Percentiles rank a stretch among this genome's conserved stretches.
These are phyloP conservation scores for Cyprinus carpio DNA, from an alignment of 2,113 vertebrate genomes.

Conservation along the genomic window DNA sequence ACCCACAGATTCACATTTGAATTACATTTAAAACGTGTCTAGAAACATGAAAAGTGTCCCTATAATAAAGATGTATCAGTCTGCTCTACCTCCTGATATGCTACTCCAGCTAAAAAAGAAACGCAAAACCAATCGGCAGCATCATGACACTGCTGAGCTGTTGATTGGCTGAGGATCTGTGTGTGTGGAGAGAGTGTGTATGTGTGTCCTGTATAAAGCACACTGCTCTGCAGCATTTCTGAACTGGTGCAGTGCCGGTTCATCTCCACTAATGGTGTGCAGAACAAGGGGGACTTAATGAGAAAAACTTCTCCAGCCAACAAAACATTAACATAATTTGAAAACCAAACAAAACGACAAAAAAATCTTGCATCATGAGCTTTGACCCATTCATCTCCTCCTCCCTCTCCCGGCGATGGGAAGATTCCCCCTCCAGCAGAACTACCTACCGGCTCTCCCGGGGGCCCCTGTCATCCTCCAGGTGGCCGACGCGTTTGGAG, in stretches of 20 bases:
- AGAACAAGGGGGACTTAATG: conserved; percentile 83
- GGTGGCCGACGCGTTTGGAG: conserved; percentile 62
- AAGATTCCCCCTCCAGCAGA: conserved; percentile 59
- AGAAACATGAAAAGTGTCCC: neutral
- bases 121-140: conserved; percentile 60
- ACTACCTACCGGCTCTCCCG: conserved; percentile 63
- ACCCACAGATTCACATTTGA: neutral
- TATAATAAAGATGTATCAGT: conserved; percentile 1
- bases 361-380: conserved; percentile 72
- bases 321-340: conserved; percentile 65
- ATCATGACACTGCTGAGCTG: conserved; percentile 68
- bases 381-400: conserved; percentile 67
- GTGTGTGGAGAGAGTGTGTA: neutral
- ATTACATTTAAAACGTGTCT: neutral
- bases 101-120: conserved; percentile 53
- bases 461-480: conserved; percentile 58
- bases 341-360: conserved; percentile 54
- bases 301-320: conserved; percentile 59
- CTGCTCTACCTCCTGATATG: conserved; percentile 50
- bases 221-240: conserved; percentile 76
- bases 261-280: conserved; percentile 78
- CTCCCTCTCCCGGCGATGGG: conserved; percentile 66
- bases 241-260: conserved; percentile 81
- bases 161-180: conserved; percentile 69
- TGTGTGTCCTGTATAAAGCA: conserved; percentile 70